Base-by-base conservation (phyloP, 2,113 vertebrate species). In the Stigmatopora argus region DNA sequence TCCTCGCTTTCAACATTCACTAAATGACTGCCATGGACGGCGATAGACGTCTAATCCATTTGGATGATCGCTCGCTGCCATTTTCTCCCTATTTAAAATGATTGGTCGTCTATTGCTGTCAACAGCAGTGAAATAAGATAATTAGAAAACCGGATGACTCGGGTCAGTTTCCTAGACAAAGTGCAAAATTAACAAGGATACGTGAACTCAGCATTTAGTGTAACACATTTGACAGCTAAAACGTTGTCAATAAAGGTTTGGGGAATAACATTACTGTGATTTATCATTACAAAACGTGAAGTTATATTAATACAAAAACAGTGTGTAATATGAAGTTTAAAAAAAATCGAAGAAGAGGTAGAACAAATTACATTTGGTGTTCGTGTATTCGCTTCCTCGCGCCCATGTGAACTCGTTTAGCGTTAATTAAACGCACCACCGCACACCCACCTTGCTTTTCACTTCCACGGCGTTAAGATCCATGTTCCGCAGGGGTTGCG, bases 381-480 rank as follows among this genome's bases (percentile, higher is more conserved):
- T 5, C 19, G 12, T 15, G 14, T 56, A 31, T 31, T 12, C 23
- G 52, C 12, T 5, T 45, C 5, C 19, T 15, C n/a, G 41, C 18
- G 38, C 19, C 38, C 58, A 60, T 19, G 58, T 19, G 11, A 23
- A 13, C 52, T 1, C 4, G 12, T 53, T 53, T 23, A 11, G 3
- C 23, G 23, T 56, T 56, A 31, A 7, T 14, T 23, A 46, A 23
- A 46, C 15, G 35, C 60, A 47, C 13, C 21, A n/a, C n/a, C 23
- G 38, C 38, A 31, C 9, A 75, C 93, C 93, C 85, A 96, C 95
- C 94, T 97, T 98, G 87, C 95, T 96, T 82, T 98, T 98, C 57
- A 98, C 95, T 89, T 98, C 95, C 87, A 98, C 95, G 0, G 94
- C 94, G 80, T 90, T 91, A 82, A 92, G 90, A 17, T 93, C 92